Base-by-base conservation (phyloP, 2,113 vertebrate species). In the Varanus komodoensis region DNA sequence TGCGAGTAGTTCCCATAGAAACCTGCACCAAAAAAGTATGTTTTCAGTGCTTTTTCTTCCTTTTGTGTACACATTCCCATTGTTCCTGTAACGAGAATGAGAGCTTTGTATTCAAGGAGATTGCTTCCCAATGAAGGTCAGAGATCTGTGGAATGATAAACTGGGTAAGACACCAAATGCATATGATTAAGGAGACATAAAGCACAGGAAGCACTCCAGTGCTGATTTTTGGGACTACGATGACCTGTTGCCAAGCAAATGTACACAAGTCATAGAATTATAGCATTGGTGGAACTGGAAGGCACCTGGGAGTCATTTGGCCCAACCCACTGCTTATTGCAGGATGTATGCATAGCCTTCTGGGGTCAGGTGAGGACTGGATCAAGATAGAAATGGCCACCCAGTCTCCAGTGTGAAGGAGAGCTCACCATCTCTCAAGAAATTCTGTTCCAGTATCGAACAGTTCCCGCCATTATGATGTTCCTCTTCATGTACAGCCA, bases 1-100 rank as follows among this genome's bases (percentile, higher is more conserved):
- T 48, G 48, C 91, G 74, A 87, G 78, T 91, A 44, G 97, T 98
- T 97, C 93, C 96, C 95, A 96, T 97, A 95, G 97, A 94, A 97
- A 97, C 96, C 73, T 68, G 90, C 78, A 91, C 61, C 95, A 91
- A 44, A 96, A 95, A 90, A 54, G 86, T 87, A 92, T 86, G 93
- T 92, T 95, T 95, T 86, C 78, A 94, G 93, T 87, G 90, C 89
- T 78, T 88, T 17, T 94, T 90, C 88, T 92, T 95, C 77, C 90
- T 71, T 96, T 95, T 95, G 95, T 96, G 29, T 25, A 71, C 86
- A 80, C 71, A 86, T 94, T 94, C 84, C 92, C 85, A 96, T 95
- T 95, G 95, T 95, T 95, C 93, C 92, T 50, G 89, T 83, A 92
- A 91, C 88, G 92, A 92, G 88, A 91, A 92, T 87, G 88, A 89